Evolutionary conservation across 1,140 invertebrate species (phyloP).

Genomic region (Drosophila kanapiae): DNA sequence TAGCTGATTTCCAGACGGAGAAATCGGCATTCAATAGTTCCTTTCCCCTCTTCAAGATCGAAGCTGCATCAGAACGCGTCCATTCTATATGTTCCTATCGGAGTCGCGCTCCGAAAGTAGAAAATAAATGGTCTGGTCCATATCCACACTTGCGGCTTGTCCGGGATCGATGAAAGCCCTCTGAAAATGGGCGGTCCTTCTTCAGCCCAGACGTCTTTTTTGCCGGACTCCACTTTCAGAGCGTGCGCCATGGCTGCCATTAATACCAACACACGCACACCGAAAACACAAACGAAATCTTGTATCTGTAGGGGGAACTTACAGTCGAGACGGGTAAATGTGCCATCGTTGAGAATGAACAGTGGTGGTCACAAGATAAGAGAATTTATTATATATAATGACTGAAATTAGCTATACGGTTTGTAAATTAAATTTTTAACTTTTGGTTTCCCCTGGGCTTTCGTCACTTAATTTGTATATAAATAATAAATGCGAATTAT

Average conservation of each 20-base stretch:
- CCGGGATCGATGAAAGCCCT: conserved; percentile 76
- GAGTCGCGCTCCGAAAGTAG: conserved; percentile 36
- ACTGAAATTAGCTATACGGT: too few relatives aligned
- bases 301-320: conserved; percentile 13
- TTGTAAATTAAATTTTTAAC: too few relatives aligned
- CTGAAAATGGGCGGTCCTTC: conserved; percentile 79
- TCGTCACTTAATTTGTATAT: too few relatives aligned
- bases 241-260: conserved; percentile 72
- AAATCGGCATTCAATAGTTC: conserved; percentile 41
- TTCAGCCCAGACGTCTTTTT: conserved; percentile 49
- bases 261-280: conserved; percentile 29
- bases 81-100: conserved; percentile 15
- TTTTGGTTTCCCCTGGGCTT: too few relatives aligned
- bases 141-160: conserved; percentile 44
- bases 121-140: conserved; percentile 73
- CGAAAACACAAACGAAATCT: conserved; percentile 5
- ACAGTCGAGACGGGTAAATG: conserved; percentile 17
- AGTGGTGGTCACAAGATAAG: not conserved
- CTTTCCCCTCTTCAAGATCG: conserved; percentile 45
- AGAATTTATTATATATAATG: too few relatives aligned
- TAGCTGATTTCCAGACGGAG: conserved; percentile 50
- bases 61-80: conserved; percentile 55
- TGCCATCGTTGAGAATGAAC: not conserved
- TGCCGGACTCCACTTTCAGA: conserved; percentile 38
- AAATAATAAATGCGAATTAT: too few relatives aligned